Evolutionary conservation across 2,113 vertebrate genomes (phyloP), one percentile per base, ranked within the genome.

Genomic region (Pangasianodon hypophthalmus): DNA sequence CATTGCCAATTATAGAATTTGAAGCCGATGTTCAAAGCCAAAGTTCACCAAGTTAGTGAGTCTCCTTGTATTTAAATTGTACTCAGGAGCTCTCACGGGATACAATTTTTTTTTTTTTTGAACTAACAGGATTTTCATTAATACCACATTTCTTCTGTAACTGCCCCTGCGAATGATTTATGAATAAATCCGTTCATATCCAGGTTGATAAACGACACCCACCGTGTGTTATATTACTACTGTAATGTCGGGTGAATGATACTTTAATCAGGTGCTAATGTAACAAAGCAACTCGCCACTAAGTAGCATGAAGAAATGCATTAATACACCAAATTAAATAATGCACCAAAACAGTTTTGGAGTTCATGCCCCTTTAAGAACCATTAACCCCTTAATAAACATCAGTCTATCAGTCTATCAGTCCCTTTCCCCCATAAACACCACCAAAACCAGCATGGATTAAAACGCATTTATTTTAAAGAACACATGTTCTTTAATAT

Each of bases 401-500:
- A 29, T 64, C 60, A 64, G 24, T 60, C 18, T 60, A 6, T 60
- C 19, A 19, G 2, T 58, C 21, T 60, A 6, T 60, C 19, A 19
- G 2, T 58, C 21, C 50, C 50, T 21, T 26, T 13, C 44, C 58
- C 60, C 21, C 50, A 79, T 89, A 88, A 77, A 79, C 29, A 87
- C 69, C 58, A 87, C 37, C 48, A 67, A 75, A 86, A 69, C 41
- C n/a, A 69, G 56, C 19, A 13, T 21, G 54, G 37, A 32, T 87
- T 60, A 44, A 73, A 89, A 56, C 26, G 46, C 26, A 14, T 84
- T 77, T 77, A 58, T 69, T 79, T 29, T 32, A 83, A 90, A 52
- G n/a, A 92, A 37, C 41, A 69, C 16, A 48, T 32, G 26, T 85
- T 41, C 81, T 80, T 80, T 89, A 60, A 29, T 54, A 52, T 88